A percentile compares a stretch with the other conserved stretches of the same genome.
phyloP scores from a whole-genome alignment of 2,888 invertebrate species.

The Machimus rusticus region DNA sequence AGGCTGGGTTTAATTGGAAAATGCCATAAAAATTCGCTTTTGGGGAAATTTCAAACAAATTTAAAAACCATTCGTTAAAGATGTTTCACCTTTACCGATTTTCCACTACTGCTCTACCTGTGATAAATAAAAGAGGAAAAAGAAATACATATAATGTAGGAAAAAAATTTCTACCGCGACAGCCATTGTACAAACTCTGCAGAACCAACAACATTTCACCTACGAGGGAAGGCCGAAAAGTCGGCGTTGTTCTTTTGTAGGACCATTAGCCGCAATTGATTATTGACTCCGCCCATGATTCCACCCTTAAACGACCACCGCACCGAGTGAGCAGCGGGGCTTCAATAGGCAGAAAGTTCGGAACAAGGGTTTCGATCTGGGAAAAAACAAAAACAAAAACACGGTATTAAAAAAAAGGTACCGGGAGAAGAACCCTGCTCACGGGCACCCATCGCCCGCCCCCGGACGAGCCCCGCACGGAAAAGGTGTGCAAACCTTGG shows the following conservation, averaged over 20 bases:
- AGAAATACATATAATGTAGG: neutral
- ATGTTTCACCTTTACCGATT: neutral
- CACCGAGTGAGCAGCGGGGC: conserved; percentile 38
- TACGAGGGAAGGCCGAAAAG: conserved; percentile 2
- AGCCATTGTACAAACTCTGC: conserved; percentile 37
- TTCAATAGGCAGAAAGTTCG: conserved; percentile 27
- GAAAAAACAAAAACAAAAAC: neutral
- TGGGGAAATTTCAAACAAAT: neutral
- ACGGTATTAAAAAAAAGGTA: neutral
- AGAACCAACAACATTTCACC: conserved; percentile 18
- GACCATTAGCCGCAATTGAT: conserved; percentile 44
- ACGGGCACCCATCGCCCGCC: neutral
- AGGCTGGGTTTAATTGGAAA: neutral
- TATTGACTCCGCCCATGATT: conserved; percentile 47
- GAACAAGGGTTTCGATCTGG: neutral
- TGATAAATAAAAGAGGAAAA: neutral
- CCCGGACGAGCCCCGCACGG: neutral
- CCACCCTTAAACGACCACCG: conserved; percentile 31
- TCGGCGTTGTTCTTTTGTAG: conserved; percentile 34
- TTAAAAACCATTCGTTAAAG: neutral
- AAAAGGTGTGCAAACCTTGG: conserved; percentile 32
- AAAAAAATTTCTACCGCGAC: neutral
- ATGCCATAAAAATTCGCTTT: neutral
- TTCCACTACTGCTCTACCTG: neutral
- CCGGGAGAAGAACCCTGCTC: neutral